Percentiles rank a stretch among this genome's conserved stretches.
Conservation (phyloP, 2,888 invertebrate species). For the Aricia artaxerxes region DNA sequence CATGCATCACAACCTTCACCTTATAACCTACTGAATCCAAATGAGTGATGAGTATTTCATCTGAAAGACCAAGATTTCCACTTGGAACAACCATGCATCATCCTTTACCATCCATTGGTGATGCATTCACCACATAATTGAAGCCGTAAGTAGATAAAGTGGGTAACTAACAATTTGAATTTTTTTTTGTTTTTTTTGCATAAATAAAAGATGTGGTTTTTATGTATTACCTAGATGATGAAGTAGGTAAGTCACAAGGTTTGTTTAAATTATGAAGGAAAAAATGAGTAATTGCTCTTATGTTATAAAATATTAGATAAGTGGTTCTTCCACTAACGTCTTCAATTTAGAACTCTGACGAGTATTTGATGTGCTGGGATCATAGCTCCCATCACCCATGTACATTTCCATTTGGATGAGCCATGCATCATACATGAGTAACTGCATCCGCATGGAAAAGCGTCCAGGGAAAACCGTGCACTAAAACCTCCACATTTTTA, state of each 20-base stretch:
- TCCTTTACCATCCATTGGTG: neutral
- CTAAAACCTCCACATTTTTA: constrained; percentile 16
- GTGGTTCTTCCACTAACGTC: too few relatives aligned
- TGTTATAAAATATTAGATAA: too few relatives aligned
- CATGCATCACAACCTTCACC: neutral
- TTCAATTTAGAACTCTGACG: too few relatives aligned
- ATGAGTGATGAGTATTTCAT: neutral
- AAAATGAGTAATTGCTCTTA: too few relatives aligned
- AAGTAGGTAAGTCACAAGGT: too few relatives aligned
- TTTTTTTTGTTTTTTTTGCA: too few relatives aligned
- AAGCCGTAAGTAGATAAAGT: too few relatives aligned
- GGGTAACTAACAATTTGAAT: too few relatives aligned
- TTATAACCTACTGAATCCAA: neutral
- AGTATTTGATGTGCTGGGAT: neutral
- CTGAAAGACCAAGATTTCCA: neutral
- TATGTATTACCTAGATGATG: too few relatives aligned
- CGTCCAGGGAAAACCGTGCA: neutral
- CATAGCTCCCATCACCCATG: neutral
- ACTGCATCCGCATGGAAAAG: constrained; percentile 19
- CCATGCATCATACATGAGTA: constrained; percentile 10
- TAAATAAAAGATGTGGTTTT: too few relatives aligned
- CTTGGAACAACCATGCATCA: neutral
- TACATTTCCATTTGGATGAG: constrained; percentile 1
- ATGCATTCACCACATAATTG: neutral
- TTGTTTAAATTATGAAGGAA: too few relatives aligned